phyloP scores from a whole-genome alignment of 2,888 invertebrate genomes.

The Koerneria pararmatus region DNA sequence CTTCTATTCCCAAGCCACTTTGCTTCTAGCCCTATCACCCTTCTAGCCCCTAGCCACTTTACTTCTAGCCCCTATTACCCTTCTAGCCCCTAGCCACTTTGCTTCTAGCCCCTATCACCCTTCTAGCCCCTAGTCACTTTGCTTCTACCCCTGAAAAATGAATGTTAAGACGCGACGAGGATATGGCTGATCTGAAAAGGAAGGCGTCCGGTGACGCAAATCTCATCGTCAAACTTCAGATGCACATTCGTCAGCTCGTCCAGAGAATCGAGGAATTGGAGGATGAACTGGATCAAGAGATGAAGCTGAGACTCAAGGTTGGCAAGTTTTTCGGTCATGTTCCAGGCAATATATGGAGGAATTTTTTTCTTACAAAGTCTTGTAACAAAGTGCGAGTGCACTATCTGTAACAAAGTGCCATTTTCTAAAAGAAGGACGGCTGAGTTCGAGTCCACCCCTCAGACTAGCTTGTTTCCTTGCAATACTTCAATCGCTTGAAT shows the following conservation, averaged over 20 bases:
- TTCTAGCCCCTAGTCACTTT: neutral
- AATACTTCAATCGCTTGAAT: too few relatives aligned
- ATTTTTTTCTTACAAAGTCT: neutral
- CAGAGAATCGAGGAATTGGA: conserved; percentile 90
- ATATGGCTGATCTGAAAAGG: conserved; percentile 86
- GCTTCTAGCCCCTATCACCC: too few relatives aligned
- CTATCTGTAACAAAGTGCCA: too few relatives aligned
- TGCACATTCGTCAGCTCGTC: conserved; percentile 97
- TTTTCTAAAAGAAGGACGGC: too few relatives aligned
- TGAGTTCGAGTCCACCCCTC: conserved; percentile 17
- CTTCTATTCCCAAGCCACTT: too few relatives aligned
- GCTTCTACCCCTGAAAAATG: too few relatives aligned
- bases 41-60: neutral
- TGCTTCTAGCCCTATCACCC: conserved; percentile 1
- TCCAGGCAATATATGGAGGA: neutral
- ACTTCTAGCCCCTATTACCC: too few relatives aligned
- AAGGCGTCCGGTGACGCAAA: conserved; percentile 92
- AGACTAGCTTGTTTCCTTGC: neutral
- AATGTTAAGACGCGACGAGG: conserved; percentile 83
- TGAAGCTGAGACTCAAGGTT: conserved; percentile 65
- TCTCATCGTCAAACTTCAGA: conserved; percentile 90
- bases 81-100: neutral
- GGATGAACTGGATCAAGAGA: conserved; percentile 96
- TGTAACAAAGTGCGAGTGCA: too few relatives aligned
- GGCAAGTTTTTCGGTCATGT: neutral